Evolutionary conservation across 37 sponge, comb jelly and placozoan species (phyloP).

Genomic region (Hormiphora californensis): DNA sequence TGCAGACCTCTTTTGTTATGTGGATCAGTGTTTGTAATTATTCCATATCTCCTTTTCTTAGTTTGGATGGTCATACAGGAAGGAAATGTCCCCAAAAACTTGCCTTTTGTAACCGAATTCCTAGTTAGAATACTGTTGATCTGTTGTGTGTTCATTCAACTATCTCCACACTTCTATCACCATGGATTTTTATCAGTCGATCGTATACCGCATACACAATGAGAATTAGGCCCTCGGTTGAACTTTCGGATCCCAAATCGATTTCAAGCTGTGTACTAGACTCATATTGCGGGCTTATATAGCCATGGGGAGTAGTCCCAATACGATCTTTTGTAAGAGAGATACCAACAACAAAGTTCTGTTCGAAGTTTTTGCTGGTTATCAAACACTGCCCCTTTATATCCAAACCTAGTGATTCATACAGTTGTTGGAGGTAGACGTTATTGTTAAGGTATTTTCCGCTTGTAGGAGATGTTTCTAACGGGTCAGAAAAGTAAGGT

Average conservation of each 20-base stretch:
- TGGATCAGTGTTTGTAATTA: background rate
- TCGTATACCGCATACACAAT: background rate
- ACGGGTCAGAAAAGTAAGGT: conserved; percentile 6
- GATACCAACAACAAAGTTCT: background rate
- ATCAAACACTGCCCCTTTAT: background rate
- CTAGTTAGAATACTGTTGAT: background rate
- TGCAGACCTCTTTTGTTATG: background rate
- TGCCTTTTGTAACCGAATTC: too few relatives aligned
- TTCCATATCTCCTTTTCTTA: background rate
- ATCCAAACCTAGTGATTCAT: background rate
- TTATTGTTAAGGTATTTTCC: too few relatives aligned
- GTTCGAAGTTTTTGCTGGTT: background rate
- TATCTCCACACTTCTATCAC: background rate
- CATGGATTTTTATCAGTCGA: background rate
- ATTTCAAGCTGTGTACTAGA: background rate
- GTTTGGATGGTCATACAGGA: too few relatives aligned
- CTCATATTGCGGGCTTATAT: background rate
- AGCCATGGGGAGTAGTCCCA: background rate
- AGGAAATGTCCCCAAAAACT: background rate
- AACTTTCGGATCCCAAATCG: background rate
- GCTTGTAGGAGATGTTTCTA: too few relatives aligned
- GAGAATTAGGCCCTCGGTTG: background rate
- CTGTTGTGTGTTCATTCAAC: background rate
- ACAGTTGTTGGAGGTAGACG: background rate
- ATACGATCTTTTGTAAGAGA: background rate